Conservation (phyloP, 2,797 vertebrate genomes). For the Hippoglossus hippoglossus region DNA sequence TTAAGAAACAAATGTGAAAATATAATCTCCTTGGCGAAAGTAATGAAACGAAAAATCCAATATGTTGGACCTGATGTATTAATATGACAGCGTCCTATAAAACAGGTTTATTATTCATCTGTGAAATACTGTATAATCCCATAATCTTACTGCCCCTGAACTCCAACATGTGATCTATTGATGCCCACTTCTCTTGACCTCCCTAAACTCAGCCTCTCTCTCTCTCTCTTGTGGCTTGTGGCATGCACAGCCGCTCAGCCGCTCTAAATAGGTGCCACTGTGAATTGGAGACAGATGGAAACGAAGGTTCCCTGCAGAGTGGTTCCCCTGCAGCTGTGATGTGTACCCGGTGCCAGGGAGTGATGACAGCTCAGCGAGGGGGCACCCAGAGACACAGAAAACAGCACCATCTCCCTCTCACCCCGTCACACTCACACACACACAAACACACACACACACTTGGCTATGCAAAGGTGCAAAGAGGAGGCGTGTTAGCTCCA, state of each 20-base stretch:
- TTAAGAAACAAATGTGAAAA: no score
- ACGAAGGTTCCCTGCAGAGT: slow-evolving; percentile 81
- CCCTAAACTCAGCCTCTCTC: slow-evolving; percentile 39
- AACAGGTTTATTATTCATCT: slow-evolving; percentile 10
- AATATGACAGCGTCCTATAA: slow-evolving; percentile 11
- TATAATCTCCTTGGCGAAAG: neutral
- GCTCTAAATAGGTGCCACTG: slow-evolving; percentile 83
- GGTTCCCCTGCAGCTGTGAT: slow-evolving; percentile 86
- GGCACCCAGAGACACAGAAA: slow-evolving; percentile 69
- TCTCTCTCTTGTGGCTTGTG: slow-evolving; percentile 63
- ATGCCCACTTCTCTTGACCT: slow-evolving; percentile 51
- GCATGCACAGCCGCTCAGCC: slow-evolving; percentile 75
- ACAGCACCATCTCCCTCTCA: slow-evolving; percentile 55
- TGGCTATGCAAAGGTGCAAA: slow-evolving; percentile 62
- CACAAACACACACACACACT: slow-evolving; percentile 30
- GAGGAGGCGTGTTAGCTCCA: slow-evolving; percentile 69
- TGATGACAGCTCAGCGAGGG: slow-evolving; percentile 81
- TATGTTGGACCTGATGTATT: slow-evolving; percentile 6
- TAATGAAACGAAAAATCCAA: slow-evolving; percentile 21
- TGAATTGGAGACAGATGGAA: slow-evolving; percentile 87
- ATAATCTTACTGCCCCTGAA: slow-evolving; percentile 19
- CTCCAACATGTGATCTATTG: slow-evolving; percentile 31
- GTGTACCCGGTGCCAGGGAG: slow-evolving; percentile 78
- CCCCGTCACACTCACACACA: slow-evolving; percentile 21
- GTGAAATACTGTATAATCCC: slow-evolving; percentile 10